A percentile compares a stretch with the other conserved stretches of the same genome.
phyloP scores from a whole-genome alignment of 2,888 invertebrate genomes.

The Smittia aterrima region DNA sequence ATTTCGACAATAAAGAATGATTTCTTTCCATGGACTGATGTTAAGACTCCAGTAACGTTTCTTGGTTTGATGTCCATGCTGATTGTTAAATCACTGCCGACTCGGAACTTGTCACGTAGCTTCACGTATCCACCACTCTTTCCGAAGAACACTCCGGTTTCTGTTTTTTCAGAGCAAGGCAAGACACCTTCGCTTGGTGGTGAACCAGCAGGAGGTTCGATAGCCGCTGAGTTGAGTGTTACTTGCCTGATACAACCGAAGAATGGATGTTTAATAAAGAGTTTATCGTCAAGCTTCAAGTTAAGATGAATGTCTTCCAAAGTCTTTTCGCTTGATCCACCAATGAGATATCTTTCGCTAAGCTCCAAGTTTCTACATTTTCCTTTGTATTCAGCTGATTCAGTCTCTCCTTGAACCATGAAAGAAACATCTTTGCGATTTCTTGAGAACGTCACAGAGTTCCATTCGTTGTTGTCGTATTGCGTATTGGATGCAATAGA shows the following conservation, averaged over 20 bases:
- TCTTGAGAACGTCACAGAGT: constrained; percentile 68
- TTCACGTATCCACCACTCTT: constrained; percentile 73
- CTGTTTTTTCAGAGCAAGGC: constrained; percentile 76
- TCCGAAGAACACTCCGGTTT: constrained; percentile 81
- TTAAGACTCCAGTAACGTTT: constrained; percentile 76
- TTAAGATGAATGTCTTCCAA: constrained; percentile 54
- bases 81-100: constrained; percentile 76
- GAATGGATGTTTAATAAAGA: constrained; percentile 13
- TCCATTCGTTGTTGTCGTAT: constrained; percentile 78
- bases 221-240: not conserved
- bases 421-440: constrained; percentile 64
- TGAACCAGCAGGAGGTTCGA: not conserved
- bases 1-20: constrained; percentile 87
- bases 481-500: constrained; percentile 58
- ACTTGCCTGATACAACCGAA: constrained; percentile 38
- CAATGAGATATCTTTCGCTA: constrained; percentile 72
- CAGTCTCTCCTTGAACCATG: constrained; percentile 57
- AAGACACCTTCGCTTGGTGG: constrained; percentile 52
- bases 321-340: constrained; percentile 64
- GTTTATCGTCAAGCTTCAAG: constrained; percentile 45
- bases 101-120: constrained; percentile 68
- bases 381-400: constrained; percentile 57
- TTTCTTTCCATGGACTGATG: constrained; percentile 78
- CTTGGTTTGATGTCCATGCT: constrained; percentile 85
- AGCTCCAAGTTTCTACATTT: constrained; percentile 59